Base-by-base conservation (phyloP, 1,140 invertebrate genomes). In the Drosophila parvula region DNA sequence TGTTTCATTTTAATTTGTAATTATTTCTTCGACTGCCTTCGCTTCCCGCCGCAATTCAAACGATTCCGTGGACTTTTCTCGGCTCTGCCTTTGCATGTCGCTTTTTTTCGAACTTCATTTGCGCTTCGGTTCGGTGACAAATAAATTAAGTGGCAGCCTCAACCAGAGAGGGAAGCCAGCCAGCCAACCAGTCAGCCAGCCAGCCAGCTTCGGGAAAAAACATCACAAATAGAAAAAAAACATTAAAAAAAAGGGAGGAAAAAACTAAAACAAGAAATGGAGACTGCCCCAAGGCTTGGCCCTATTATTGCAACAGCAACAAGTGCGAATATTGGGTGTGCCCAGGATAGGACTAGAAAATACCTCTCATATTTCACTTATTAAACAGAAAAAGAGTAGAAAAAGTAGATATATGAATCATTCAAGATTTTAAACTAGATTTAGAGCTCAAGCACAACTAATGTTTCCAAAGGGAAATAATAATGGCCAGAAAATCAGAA, bases 1-100 rank as follows among this genome's bases (percentile, higher is more conserved):
- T 88, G 81, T 89, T 89, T 88, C 80, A 81, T 88, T 88, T 88
- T 88, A 88, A 88, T 88, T 88, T 88, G 77, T 88, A 88, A 88
- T 88, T 88, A 88, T 88, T 88, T 89, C 83, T 74, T 78, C 60
- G 83, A 69, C 63, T 65, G 64, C 43, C 64, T 55, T 45, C 43
- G 34, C 22, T 53, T 56, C 45, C 69, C 71, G 16, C 55, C 73
- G 70, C 65, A 60, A 74, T 78, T 74, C 73, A 84, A 84, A 84
- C 71, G 77, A 78, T 82, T 79, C 55, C 80, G 47, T 76, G 55
- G 70, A 60, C 61, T 65, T 62, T 70, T 53, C 68, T 28, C 47
- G 63, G 22, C 55, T 8, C 34, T 79, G 62, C 58, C 80, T 58
- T 48, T 71, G 78, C 55, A 71, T 68, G 63, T 74, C 61, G 41